Conservation (phyloP, 2,113 vertebrate genomes). For the Cephalopholis sonnerati region DNA sequence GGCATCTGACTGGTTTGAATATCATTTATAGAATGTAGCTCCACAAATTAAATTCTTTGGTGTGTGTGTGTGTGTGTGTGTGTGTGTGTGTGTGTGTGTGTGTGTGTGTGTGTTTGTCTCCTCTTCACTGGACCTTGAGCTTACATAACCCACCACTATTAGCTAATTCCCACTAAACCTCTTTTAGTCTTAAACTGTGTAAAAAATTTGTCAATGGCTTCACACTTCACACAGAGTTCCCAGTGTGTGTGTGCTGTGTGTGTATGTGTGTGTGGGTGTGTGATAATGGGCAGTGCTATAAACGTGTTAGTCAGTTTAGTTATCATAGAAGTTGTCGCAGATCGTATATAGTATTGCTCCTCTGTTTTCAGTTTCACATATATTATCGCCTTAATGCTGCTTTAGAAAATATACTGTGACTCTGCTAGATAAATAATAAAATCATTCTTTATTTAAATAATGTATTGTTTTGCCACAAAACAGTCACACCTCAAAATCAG, state of each 20-base stretch:
- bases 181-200: conserved; percentile 51
- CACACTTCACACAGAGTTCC: conserved; percentile 6
- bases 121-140: conserved; percentile 25
- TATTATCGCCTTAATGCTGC: no score
- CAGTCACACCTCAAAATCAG: no score
- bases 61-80: no score
- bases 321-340: neutral
- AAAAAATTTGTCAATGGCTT: conserved; percentile 32
- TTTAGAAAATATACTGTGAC: no score
- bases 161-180: conserved; percentile 63
- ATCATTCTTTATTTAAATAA: no score
- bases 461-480: no score
- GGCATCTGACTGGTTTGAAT: neutral
- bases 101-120: conserved; percentile 12
- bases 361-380: neutral
- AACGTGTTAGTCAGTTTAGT: neutral
- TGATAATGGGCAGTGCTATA: neutral
- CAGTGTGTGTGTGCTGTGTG: conserved; percentile 22
- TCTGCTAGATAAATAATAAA: no score
- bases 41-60: no score
- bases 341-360: neutral
- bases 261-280: conserved; percentile 11
- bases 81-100: no score
- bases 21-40: neutral
- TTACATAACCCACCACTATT: conserved; percentile 59